A percentile compares a stretch with the other conserved stretches of the same genome.
phyloP scores from a whole-genome alignment of 2,113 vertebrate species.

The Toxotes chatareus region DNA sequence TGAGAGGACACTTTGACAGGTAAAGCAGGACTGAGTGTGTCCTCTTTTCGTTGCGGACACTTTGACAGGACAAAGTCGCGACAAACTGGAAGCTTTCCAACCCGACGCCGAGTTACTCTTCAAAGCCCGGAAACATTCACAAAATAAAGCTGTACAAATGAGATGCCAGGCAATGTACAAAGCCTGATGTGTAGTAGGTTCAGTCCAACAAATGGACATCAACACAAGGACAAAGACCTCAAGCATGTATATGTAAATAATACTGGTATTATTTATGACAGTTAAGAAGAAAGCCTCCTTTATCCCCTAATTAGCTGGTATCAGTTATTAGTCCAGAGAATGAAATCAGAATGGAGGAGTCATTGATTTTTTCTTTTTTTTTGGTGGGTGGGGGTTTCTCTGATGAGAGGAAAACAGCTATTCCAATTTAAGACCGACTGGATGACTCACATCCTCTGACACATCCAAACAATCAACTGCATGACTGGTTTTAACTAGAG shows the following conservation, averaged over 20 bases:
- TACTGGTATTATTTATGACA: conserved; percentile 15
- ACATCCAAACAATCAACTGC: conserved; percentile 12
- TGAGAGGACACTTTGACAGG: conserved; percentile 28
- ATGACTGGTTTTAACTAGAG: conserved; percentile 28
- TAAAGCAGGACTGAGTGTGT: conserved; percentile 6
- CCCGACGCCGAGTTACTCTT: conserved; percentile 23
- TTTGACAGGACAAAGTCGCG: conserved; percentile 12
- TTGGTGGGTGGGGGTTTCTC: neutral
- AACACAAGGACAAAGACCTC: conserved; percentile 11
- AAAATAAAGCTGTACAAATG: neutral
- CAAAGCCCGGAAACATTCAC: neutral
- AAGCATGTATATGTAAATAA: neutral
- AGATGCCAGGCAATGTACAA: neutral
- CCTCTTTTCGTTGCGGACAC: conserved; percentile 9
- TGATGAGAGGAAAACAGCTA: neutral
- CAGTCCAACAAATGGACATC: conserved; percentile 7
- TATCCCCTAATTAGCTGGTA: conserved; percentile 47
- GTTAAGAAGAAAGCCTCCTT: conserved; percentile 12
- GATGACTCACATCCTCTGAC: neutral
- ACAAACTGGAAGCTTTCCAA: neutral
- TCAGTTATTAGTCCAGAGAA: conserved; percentile 5
- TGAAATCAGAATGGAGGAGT: conserved; percentile 1
- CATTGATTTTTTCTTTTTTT: neutral
- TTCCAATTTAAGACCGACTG: neutral
- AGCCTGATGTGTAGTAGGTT: neutral